Evolutionary conservation across 1,140 invertebrate genomes (phyloP).

Genomic region (Aphidius gifuensis): DNA sequence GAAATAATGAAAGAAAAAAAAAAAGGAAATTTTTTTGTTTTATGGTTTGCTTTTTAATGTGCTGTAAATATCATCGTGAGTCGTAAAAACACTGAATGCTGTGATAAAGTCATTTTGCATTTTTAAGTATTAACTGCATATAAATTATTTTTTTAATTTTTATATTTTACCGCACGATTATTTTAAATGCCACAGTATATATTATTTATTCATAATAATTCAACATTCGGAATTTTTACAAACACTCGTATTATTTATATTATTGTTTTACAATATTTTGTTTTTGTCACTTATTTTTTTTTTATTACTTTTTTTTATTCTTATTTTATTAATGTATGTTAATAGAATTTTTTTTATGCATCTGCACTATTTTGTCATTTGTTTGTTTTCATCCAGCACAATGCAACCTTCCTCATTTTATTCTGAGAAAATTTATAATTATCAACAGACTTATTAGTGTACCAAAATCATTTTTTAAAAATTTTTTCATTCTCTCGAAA

Average conservation of each 20-base stretch:
- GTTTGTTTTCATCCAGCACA: conserved; percentile 26
- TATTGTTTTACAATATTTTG: conserved; percentile 16
- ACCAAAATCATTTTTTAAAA: too few species aligned
- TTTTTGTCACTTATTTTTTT: conserved; percentile 27
- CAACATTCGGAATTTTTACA: conserved; percentile 3
- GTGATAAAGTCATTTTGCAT: not conserved
- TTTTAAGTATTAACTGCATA: not conserved
- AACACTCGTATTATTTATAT: conserved; percentile 15
- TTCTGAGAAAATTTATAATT: conserved; percentile 4
- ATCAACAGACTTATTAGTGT: not conserved
- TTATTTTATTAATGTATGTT: conserved; percentile 40
- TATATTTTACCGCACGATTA: conserved; percentile 4
- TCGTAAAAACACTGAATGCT: not conserved
- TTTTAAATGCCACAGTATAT: not conserved
- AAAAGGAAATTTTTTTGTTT: not conserved
- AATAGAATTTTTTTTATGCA: conserved; percentile 44
- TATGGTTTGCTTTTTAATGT: conserved; percentile 19
- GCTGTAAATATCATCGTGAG: conserved; percentile 5
- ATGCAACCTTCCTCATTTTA: conserved; percentile 10
- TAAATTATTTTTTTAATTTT: not conserved
- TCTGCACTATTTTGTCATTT: conserved; percentile 45
- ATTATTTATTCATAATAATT: conserved; percentile 9
- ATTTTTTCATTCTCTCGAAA: too few species aligned
- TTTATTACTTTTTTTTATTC: conserved; percentile 26
- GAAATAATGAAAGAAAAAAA: too few species aligned